phyloP scores from a whole-genome alignment of 1,140 invertebrate species.

The Cyclina sinensis region DNA sequence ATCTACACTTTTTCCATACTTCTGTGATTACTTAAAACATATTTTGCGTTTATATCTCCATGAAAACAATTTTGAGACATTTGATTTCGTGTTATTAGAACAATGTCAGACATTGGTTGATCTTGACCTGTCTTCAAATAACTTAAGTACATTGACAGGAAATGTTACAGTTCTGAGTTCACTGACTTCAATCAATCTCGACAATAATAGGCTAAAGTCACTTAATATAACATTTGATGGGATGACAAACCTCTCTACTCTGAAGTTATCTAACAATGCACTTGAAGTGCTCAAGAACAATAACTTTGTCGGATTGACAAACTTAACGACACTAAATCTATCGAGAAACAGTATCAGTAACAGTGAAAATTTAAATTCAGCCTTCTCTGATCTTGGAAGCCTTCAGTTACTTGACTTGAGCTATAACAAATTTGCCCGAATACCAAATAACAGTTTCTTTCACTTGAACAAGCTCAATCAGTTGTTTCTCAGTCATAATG shows the following conservation, averaged over 20 bases:
- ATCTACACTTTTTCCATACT: slow-evolving; percentile 29
- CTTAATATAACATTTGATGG: slow-evolving; percentile 13
- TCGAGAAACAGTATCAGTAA: slow-evolving; percentile 7
- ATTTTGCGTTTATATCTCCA: slow-evolving; percentile 22
- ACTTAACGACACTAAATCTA: slow-evolving; percentile 3
- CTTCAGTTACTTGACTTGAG: slow-evolving; percentile 2
- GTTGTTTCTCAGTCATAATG: not conserved
- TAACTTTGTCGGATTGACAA: not conserved
- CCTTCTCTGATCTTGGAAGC: not conserved
- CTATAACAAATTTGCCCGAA: not conserved
- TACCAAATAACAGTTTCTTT: slow-evolving; percentile 22
- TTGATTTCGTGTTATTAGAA: slow-evolving; percentile 32
- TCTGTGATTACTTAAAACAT: slow-evolving; percentile 61
- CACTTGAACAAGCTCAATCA: not conserved
- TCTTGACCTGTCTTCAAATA: slow-evolving; percentile 43
- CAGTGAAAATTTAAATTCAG: not conserved
- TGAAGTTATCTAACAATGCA: slow-evolving; percentile 2
- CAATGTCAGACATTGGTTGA: not conserved
- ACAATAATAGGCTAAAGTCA: not conserved
- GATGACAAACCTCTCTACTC: not conserved
- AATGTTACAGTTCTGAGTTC: not conserved
- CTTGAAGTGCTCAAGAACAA: not conserved
- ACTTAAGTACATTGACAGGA: not conserved
- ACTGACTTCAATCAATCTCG: not conserved
- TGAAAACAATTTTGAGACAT: slow-evolving; percentile 33